phyloP scores from a whole-genome alignment of 1,140 invertebrate genomes.

The Acromyrmex echinatior region DNA sequence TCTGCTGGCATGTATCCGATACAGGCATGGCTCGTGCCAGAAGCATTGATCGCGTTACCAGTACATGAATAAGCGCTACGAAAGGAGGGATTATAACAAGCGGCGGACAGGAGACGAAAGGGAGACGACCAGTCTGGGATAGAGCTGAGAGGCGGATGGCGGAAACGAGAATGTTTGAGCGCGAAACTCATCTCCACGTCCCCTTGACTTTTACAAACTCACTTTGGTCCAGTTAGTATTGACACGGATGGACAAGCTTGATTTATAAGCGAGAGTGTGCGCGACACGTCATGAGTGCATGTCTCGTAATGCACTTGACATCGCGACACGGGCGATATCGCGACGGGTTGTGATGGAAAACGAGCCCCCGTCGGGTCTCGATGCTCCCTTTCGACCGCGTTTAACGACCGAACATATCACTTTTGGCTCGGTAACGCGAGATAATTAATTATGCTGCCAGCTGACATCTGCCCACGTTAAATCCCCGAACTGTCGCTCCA shows the following conservation, averaged over 20 bases:
- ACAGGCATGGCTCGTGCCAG: slow-evolving; percentile 58
- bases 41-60: slow-evolving; percentile 62
- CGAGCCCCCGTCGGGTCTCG: slow-evolving; percentile 46
- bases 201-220: slow-evolving; percentile 65
- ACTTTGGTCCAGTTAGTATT: slow-evolving; percentile 69
- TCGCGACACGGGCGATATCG: slow-evolving; percentile 62
- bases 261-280: slow-evolving; percentile 64
- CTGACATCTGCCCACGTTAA: slow-evolving; percentile 17
- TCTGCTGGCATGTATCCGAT: slow-evolving; percentile 49
- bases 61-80: slow-evolving; percentile 55
- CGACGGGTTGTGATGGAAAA: slow-evolving; percentile 53
- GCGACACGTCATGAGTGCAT: slow-evolving; percentile 61
- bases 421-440: slow-evolving; percentile 41
- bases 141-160: slow-evolving; percentile 14
- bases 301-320: slow-evolving; percentile 64
- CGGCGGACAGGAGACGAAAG: slow-evolving; percentile 16
- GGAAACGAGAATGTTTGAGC: slow-evolving; percentile 35
- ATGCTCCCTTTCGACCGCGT: slow-evolving; percentile 57
- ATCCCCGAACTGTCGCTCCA: slow-evolving; percentile 1
- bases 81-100: slow-evolving; percentile 71
- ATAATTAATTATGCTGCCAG: slow-evolving; percentile 51
- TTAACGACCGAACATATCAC: slow-evolving; percentile 57
- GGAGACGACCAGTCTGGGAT: neutral
- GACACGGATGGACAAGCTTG: slow-evolving; percentile 59
- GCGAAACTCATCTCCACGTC: slow-evolving; percentile 51